Evolutionary conservation across 2,888 invertebrate species (phyloP).

Genomic region (Anthophora plumipes): DNA sequence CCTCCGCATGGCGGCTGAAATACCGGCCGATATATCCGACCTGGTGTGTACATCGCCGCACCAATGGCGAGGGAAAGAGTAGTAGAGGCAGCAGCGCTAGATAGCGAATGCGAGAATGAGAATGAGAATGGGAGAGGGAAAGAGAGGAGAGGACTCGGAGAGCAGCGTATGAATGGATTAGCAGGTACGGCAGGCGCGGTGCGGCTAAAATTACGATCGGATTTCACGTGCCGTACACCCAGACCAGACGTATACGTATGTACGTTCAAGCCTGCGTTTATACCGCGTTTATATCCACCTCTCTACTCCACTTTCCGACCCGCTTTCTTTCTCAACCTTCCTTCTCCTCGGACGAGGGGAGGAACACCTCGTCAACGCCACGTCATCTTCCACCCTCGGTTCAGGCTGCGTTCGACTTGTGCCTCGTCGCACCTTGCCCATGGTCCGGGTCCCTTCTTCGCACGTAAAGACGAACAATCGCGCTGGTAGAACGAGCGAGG

Average conservation of each 20-base stretch:
- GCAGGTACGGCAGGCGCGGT: slow-evolving; percentile 79
- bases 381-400: no score
- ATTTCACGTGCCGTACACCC: slow-evolving; percentile 77
- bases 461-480: slow-evolving; percentile 83
- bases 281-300: neutral
- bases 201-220: slow-evolving; percentile 83
- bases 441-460: no score
- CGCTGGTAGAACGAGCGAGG: slow-evolving; percentile 75
- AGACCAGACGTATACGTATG: slow-evolving; percentile 61
- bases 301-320: neutral
- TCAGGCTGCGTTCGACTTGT: no score
- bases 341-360: neutral
- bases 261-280: slow-evolving; percentile 38
- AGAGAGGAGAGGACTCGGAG: slow-evolving; percentile 66
- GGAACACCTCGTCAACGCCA: neutral
- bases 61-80: slow-evolving; percentile 70
- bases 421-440: slow-evolving; percentile 47
- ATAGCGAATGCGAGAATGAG: slow-evolving; percentile 60
- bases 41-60: slow-evolving; percentile 81
- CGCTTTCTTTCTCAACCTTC: neutral
- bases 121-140: slow-evolving; percentile 52
- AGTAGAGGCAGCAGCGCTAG: slow-evolving; percentile 53
- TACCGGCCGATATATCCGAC: slow-evolving; percentile 84
- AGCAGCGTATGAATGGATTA: slow-evolving; percentile 84
- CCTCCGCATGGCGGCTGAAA: slow-evolving; percentile 85